Conservation (phyloP, 2,888 invertebrate genomes). For the Lasioglossum malachurum region DNA sequence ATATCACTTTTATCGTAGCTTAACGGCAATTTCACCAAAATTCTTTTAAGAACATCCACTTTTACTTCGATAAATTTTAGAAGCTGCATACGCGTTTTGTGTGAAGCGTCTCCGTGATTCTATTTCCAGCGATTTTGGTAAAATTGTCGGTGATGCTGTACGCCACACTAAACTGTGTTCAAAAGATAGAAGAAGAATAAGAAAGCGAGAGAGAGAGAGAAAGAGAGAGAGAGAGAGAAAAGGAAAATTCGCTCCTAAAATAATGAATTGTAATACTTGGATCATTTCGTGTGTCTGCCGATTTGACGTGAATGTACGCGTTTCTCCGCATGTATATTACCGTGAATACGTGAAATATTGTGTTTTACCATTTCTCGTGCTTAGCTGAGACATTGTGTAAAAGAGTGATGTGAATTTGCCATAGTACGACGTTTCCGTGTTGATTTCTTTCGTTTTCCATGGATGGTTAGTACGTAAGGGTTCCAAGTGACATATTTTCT, state of each 20-base stretch:
- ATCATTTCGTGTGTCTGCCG: constrained; percentile 77
- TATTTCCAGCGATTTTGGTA: constrained; percentile 69
- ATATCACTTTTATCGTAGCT: constrained; percentile 80
- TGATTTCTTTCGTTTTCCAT: constrained; percentile 18
- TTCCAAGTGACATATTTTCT: constrained; percentile 34
- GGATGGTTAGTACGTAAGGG: constrained; percentile 29
- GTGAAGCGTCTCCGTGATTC: constrained; percentile 52
- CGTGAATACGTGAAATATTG: constrained; percentile 31
- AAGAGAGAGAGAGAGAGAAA: constrained; percentile 18
- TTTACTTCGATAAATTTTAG: constrained; percentile 61
- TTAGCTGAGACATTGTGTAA: constrained; percentile 32
- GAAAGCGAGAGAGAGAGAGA: neutral
- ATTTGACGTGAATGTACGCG: constrained; percentile 76
- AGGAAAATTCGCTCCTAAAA: constrained; percentile 74
- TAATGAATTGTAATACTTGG: constrained; percentile 72
- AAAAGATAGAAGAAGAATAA: constrained; percentile 71
- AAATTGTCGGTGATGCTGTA: constrained; percentile 80
- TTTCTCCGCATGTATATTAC: constrained; percentile 26
- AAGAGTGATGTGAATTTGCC: constrained; percentile 36
- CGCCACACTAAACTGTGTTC: constrained; percentile 85
- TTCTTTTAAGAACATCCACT: constrained; percentile 54
- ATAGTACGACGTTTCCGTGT: constrained; percentile 29
- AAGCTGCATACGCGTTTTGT: constrained; percentile 57
- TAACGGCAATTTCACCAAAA: constrained; percentile 79
- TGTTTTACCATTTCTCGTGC: constrained; percentile 28